These are phyloP conservation scores for Microctenopoma stevenorrisi DNA, from an alignment of 2,797 vertebrate species.

Conservation along the genomic window DNA sequence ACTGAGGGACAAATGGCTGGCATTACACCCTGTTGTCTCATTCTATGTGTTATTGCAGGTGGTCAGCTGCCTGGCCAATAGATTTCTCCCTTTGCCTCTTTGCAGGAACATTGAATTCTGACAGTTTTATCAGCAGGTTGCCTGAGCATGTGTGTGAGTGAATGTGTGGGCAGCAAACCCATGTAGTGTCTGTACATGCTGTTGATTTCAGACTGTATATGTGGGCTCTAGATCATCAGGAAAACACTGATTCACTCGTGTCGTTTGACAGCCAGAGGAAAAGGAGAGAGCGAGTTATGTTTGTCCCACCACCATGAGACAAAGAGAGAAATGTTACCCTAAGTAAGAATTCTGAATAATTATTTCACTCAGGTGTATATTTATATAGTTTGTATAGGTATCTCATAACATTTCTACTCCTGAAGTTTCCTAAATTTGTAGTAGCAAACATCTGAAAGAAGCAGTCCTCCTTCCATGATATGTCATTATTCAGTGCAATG, in stretches of 20 bases:
- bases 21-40: constrained; percentile 46
- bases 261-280: constrained; percentile 39
- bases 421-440: constrained; percentile 56
- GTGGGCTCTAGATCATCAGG: constrained; percentile 47
- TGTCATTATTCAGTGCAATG: constrained; percentile 39
- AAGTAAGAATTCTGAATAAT: constrained; percentile 20
- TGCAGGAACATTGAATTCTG: constrained; percentile 65
- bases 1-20: constrained; percentile 61
- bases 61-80: constrained; percentile 50
- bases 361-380: constrained; percentile 50
- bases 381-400: constrained; percentile 68
- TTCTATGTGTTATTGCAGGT: constrained; percentile 51
- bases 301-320: constrained; percentile 22
- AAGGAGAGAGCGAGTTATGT: constrained; percentile 1
- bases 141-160: constrained; percentile 36
- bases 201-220: constrained; percentile 58
- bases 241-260: constrained; percentile 35
- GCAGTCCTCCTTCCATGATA: constrained; percentile 20
- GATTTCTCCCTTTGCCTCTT: constrained; percentile 58
- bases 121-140: constrained; percentile 49
- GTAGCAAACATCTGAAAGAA: constrained; percentile 58
- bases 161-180: constrained; percentile 67
- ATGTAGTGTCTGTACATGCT: constrained; percentile 68
- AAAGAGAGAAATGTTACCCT: constrained; percentile 24
- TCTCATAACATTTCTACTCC: constrained; percentile 55